Percentiles rank a stretch among this genome's conserved stretches.
phyloP scores from a whole-genome alignment of 2,797 vertebrate genomes.

The Bryconaethiops microstoma region DNA sequence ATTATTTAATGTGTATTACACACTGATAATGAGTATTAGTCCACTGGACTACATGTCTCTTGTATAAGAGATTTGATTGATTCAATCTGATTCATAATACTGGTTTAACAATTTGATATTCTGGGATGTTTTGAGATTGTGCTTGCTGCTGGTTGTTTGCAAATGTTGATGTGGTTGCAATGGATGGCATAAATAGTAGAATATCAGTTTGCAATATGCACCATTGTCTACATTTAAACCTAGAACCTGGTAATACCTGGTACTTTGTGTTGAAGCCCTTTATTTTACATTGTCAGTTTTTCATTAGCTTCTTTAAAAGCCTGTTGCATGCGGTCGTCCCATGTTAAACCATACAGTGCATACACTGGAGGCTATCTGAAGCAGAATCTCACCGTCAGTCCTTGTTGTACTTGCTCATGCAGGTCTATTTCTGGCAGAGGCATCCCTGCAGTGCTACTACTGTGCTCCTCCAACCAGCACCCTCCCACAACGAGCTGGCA shows the following conservation, averaged over 20 bases:
- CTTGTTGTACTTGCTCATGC: constrained; percentile 40
- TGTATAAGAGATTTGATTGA: no score
- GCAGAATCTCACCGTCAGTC: constrained; percentile 34
- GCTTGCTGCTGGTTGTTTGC: no score
- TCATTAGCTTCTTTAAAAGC: constrained; percentile 10
- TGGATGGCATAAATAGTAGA: no score
- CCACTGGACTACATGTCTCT: no score
- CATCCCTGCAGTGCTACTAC: constrained; percentile 36
- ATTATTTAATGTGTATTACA: neutral
- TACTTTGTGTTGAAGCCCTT: neutral
- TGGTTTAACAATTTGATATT: no score
- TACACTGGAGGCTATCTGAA: constrained; percentile 23
- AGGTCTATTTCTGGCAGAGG: constrained; percentile 52
- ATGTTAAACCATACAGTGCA: constrained; percentile 11
- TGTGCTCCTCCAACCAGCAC: constrained; percentile 30
- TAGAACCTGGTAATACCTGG: neutral
- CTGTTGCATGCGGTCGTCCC: constrained; percentile 19
- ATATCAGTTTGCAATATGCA: no score
- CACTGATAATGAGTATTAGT: neutral
- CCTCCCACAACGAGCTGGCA: constrained; percentile 24
- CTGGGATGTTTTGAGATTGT: no score
- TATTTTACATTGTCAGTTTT: neutral
- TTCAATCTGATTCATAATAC: no score
- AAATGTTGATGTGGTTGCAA: no score
- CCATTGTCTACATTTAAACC: neutral